Evolutionary conservation across 2,888 invertebrate species (phyloP).

Genomic region (Papilio demoleus): DNA sequence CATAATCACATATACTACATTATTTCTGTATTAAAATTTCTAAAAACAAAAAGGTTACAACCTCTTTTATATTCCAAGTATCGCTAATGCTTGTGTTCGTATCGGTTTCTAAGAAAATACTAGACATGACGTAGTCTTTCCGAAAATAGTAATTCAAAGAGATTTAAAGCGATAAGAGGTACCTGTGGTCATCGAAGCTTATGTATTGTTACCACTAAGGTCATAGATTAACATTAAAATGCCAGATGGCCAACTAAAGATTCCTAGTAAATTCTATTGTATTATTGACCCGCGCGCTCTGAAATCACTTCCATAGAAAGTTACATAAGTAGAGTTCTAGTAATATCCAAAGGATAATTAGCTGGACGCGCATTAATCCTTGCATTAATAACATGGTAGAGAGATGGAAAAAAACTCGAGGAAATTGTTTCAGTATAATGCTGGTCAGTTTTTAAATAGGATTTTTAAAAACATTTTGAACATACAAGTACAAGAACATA

Average conservation of each 20-base stretch:
- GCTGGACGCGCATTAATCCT: no score
- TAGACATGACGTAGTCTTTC: slow-evolving; percentile 32
- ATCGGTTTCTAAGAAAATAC: slow-evolving; percentile 27
- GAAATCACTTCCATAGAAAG: background rate
- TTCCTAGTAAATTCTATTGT: slow-evolving; percentile 11
- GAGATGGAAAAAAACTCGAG: no score
- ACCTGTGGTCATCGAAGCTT: slow-evolving; percentile 27
- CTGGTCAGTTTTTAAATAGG: no score
- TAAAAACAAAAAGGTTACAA: slow-evolving; percentile 1
- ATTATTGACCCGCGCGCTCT: background rate
- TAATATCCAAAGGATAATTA: no score
- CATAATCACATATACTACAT: background rate
- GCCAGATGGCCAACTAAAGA: slow-evolving; percentile 4
- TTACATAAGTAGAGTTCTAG: background rate
- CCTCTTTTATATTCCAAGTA: background rate
- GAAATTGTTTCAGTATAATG: no score
- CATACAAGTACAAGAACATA: no score
- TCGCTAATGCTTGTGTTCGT: slow-evolving; percentile 15
- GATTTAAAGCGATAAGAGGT: slow-evolving; percentile 34
- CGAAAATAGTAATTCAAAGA: slow-evolving; percentile 34
- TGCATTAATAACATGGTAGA: no score
- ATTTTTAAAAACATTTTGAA: background rate
- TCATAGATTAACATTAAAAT: slow-evolving; percentile 2
- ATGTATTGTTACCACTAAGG: slow-evolving; percentile 12
- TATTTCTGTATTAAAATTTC: background rate